Evolutionary conservation across 1,140 invertebrate genomes (phyloP).

Genomic region (Orius laevigatus): DNA sequence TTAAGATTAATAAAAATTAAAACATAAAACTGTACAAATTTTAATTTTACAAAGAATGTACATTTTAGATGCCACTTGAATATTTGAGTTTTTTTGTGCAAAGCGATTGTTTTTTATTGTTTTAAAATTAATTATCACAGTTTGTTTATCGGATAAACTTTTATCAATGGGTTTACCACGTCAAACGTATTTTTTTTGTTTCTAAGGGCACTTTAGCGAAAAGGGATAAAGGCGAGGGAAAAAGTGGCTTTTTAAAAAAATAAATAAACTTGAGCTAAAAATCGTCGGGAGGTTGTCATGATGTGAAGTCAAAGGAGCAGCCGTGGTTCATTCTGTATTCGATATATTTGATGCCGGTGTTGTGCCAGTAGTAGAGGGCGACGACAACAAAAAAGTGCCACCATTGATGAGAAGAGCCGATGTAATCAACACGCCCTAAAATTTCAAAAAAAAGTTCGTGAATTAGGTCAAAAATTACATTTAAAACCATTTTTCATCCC

Average conservation of each 20-base stretch:
- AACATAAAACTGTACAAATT: too few relatives aligned
- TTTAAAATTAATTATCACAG: too few relatives aligned
- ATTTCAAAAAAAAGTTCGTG: conserved; percentile 10
- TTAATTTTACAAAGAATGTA: too few relatives aligned
- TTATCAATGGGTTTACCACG: too few relatives aligned
- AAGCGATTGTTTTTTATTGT: too few relatives aligned
- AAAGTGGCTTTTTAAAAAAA: background rate
- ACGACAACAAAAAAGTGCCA: conserved; percentile 82
- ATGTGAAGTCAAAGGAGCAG: conserved; percentile 38
- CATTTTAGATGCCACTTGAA: too few relatives aligned
- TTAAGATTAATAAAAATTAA: too few relatives aligned
- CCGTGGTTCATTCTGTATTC: conserved; percentile 70
- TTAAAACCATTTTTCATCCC: background rate
- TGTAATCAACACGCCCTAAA: conserved; percentile 69
- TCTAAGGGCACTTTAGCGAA: background rate
- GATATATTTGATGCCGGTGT: conserved; percentile 74
- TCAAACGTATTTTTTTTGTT: too few relatives aligned
- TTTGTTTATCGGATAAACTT: too few relatives aligned
- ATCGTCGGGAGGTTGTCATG: background rate
- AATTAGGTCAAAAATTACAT: background rate
- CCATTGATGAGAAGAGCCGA: conserved; percentile 91
- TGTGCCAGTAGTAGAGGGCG: conserved; percentile 89
- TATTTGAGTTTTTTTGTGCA: too few relatives aligned
- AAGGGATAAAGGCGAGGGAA: background rate
- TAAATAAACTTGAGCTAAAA: background rate